A percentile compares a stretch with the other conserved stretches of the same genome.
phyloP scores from a whole-genome alignment of 2,797 vertebrate genomes.

The Periparus ater region DNA sequence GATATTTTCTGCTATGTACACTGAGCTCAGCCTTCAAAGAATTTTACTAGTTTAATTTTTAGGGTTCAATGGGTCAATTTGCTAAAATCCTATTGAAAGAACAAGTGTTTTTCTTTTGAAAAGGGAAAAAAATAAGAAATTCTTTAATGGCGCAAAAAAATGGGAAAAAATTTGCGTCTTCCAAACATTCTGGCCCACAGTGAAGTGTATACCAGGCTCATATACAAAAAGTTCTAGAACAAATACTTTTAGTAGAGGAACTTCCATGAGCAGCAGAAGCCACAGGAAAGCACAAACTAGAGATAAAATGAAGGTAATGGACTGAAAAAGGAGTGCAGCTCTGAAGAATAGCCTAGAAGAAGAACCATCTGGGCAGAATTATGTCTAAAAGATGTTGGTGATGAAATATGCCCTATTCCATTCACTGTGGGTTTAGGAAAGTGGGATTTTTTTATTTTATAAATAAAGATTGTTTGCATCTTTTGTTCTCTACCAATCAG shows the following conservation, averaged over 20 bases:
- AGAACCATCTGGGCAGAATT: background rate
- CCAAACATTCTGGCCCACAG: background rate
- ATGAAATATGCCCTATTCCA: background rate
- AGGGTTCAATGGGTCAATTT: background rate
- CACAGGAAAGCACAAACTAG: background rate
- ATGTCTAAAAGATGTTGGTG: background rate
- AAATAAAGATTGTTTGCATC: background rate
- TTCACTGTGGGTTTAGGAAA: background rate
- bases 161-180: background rate
- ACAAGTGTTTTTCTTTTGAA: background rate
- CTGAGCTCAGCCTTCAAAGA: too few species aligned
- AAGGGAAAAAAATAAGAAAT: background rate
- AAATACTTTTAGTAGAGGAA: background rate
- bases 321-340: background rate
- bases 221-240: background rate
- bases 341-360: background rate
- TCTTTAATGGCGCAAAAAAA: background rate
- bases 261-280: background rate
- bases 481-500: background rate
- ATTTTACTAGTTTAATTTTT: too few species aligned
- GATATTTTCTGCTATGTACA: too few species aligned
- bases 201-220: background rate
- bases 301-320: background rate
- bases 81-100: background rate
- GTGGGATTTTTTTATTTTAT: background rate